These are phyloP conservation scores for Macquaria australasica DNA, from an alignment of 2,113 vertebrate species.

Conservation along the genomic window DNA sequence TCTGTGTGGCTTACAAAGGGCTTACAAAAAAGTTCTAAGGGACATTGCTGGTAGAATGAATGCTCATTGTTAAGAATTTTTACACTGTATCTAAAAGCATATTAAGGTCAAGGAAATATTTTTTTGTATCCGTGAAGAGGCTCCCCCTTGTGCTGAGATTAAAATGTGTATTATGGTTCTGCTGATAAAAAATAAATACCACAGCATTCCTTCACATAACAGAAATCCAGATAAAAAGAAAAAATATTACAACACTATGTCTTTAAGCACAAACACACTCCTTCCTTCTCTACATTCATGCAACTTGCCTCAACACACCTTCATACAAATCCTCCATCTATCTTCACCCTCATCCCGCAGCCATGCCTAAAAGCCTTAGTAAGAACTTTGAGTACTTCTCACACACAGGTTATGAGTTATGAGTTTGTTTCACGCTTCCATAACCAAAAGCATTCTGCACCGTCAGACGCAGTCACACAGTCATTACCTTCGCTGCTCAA, in stretches of 20 bases:
- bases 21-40: background rate
- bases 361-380: conserved; percentile 39
- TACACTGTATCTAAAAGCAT: background rate
- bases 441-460: conserved; percentile 60
- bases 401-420: conserved; percentile 39
- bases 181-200: conserved; percentile 10
- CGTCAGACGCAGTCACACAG: conserved; percentile 42
- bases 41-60: conserved; percentile 21
- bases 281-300: conserved; percentile 31
- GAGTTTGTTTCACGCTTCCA: conserved; percentile 46
- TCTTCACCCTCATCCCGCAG: conserved; percentile 17
- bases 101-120: background rate
- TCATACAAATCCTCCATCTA: conserved; percentile 18
- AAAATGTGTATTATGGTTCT: background rate
- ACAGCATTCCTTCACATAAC: conserved; percentile 12
- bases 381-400: conserved; percentile 21
- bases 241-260: conserved; percentile 1
- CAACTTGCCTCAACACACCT: conserved; percentile 35
- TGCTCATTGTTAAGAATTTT: conserved; percentile 29
- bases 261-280: conserved; percentile 26
- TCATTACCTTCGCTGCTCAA: conserved; percentile 79
- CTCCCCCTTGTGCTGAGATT: background rate
- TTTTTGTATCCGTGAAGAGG: background rate
- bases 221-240: background rate
- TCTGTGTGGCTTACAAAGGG: conserved; percentile 31